Evolutionary conservation across 2,888 invertebrate species (phyloP).

Genomic region (Mesodorylaimus sp.): DNA sequence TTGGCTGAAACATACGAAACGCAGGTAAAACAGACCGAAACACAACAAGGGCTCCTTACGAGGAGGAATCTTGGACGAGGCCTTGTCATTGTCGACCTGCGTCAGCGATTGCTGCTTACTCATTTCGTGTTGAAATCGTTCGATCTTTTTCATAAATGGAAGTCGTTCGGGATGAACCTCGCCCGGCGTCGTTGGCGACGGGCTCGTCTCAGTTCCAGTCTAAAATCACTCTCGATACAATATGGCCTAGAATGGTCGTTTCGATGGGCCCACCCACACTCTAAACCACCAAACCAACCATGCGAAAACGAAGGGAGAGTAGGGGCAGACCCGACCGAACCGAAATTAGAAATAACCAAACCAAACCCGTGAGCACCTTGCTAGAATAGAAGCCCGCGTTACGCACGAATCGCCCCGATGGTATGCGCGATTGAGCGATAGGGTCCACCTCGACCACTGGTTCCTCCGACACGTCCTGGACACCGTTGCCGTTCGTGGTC

Average conservation of each 20-base stretch:
- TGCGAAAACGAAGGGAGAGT: no score
- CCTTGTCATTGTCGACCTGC: background rate
- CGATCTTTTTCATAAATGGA: conserved; percentile 76
- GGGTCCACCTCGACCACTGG: conserved; percentile 9
- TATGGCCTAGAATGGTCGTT: no score
- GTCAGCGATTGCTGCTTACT: conserved; percentile 11
- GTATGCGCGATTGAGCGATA: conserved; percentile 10
- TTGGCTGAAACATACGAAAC: conserved; percentile 12
- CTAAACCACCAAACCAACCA: no score
- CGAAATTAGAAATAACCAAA: no score
- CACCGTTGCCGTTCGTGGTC: no score
- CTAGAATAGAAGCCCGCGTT: no score
- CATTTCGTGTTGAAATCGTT: conserved; percentile 83
- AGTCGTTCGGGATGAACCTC: conserved; percentile 47
- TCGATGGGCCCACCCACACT: no score
- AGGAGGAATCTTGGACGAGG: background rate
- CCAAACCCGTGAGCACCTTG: no score
- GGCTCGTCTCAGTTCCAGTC: background rate
- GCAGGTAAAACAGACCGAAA: background rate
- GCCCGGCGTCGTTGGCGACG: background rate
- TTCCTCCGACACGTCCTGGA: background rate
- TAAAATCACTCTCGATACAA: background rate
- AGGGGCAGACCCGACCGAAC: no score
- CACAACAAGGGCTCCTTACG: no score
- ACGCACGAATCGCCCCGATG: background rate